Percentiles rank a stretch among this genome's conserved stretches.
These are phyloP conservation scores for Macrosoma leucophasiata DNA, from an alignment of 2,888 invertebrate genomes.

Conservation along the genomic window DNA sequence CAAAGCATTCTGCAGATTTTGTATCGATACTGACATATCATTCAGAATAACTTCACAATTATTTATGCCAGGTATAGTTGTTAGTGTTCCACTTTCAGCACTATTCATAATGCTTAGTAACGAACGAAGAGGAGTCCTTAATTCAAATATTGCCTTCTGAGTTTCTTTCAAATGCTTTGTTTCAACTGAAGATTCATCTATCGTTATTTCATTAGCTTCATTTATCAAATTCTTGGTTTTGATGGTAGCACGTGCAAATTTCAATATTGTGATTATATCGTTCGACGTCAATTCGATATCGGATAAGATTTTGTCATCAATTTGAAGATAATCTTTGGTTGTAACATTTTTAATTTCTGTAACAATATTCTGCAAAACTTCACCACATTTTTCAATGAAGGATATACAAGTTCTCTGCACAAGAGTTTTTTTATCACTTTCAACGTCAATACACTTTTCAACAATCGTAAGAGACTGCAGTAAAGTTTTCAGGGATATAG, in stretches of 20 bases:
- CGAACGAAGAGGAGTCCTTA: slow-evolving; percentile 52
- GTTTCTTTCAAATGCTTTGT: slow-evolving; percentile 54
- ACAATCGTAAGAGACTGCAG: slow-evolving; percentile 80
- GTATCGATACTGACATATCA: slow-evolving; percentile 65
- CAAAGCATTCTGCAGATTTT: slow-evolving; percentile 64
- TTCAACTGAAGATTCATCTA: slow-evolving; percentile 44
- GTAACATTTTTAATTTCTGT: slow-evolving; percentile 61
- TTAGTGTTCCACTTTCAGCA: slow-evolving; percentile 40
- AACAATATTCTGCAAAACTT: slow-evolving; percentile 72
- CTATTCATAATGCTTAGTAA: slow-evolving; percentile 50
- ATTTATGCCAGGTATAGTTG: slow-evolving; percentile 36
- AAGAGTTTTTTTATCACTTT: slow-evolving; percentile 79
- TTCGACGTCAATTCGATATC: slow-evolving; percentile 63
- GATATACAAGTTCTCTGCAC: slow-evolving; percentile 81
- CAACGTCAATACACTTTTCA: slow-evolving; percentile 81
- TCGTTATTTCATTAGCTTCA: slow-evolving; percentile 51
- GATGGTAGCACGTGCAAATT: slow-evolving; percentile 72
- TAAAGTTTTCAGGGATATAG: slow-evolving; percentile 76
- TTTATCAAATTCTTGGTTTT: slow-evolving; percentile 54
- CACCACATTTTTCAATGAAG: slow-evolving; percentile 77
- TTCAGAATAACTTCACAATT: slow-evolving; percentile 53
- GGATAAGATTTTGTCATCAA: slow-evolving; percentile 47
- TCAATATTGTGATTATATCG: slow-evolving; percentile 68
- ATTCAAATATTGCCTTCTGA: slow-evolving; percentile 58
- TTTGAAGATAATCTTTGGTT: slow-evolving; percentile 54